Percentiles rank a stretch among this genome's conserved stretches.
These are phyloP conservation scores for Athene noctua DNA, from an alignment of 2,113 vertebrate species.

Conservation along the genomic window DNA sequence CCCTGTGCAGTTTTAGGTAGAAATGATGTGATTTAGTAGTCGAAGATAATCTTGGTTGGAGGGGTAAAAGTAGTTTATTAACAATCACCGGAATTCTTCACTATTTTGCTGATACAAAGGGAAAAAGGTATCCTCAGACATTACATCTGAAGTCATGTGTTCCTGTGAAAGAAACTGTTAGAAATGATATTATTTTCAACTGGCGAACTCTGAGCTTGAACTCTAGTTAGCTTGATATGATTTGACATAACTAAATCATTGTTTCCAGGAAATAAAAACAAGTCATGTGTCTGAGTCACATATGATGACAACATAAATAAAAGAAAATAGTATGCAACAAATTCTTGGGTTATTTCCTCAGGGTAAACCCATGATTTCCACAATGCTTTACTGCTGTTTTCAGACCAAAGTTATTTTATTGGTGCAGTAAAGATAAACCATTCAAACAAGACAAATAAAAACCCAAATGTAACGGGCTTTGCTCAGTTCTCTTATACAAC, in stretches of 20 bases:
- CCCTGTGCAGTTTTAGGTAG: neutral
- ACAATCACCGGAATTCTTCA: neutral
- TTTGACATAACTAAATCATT: neutral
- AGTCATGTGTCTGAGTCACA: neutral
- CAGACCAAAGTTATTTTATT: neutral
- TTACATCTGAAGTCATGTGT: neutral
- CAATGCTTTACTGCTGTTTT: neutral
- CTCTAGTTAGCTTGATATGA: neutral
- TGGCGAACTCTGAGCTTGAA: neutral
- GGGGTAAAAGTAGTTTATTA: neutral
- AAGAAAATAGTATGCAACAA: neutral
- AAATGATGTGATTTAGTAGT: neutral
- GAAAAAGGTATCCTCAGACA: neutral
- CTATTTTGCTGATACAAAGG: neutral
- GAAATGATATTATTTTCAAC: neutral
- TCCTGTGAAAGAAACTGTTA: neutral
- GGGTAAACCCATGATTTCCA: neutral
- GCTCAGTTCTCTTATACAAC: neutral
- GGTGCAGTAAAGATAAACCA: neutral
- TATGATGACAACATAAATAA: neutral
- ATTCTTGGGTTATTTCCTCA: neutral
- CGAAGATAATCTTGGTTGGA: neutral
- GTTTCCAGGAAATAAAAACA: neutral
- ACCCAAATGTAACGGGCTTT: neutral
- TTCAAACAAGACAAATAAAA: neutral